Percentiles rank a stretch among this genome's conserved stretches.
These are phyloP conservation scores for Spatulosminthurus flaviceps DNA, from an alignment of 2,888 invertebrate species.

Conservation along the genomic window DNA sequence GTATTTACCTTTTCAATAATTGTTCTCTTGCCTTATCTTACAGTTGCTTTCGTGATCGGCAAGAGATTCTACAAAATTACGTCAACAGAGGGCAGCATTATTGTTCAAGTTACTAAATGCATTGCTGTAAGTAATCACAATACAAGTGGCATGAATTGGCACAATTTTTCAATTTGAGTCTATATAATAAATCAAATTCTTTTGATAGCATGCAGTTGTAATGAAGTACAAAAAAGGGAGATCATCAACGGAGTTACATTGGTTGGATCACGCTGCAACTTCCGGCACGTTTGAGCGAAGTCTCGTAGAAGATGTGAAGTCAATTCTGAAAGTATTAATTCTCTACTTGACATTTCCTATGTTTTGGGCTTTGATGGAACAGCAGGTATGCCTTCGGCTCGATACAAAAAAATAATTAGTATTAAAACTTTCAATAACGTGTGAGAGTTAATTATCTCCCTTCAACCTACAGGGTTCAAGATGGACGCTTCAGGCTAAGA, in stretches of 20 bases:
- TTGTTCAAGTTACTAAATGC: conserved; percentile 76
- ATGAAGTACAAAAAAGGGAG: conserved; percentile 36
- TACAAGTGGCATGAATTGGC: neutral
- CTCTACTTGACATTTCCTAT: conserved; percentile 79
- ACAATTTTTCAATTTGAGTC: neutral
- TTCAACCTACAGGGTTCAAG: conserved; percentile 65
- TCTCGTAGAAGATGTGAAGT: conserved; percentile 77
- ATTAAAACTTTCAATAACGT: neutral
- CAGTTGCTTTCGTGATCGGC: conserved; percentile 78
- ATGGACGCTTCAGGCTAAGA: conserved; percentile 67
- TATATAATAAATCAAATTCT: neutral
- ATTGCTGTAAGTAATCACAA: conserved; percentile 72
- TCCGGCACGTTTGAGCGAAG: conserved; percentile 72
- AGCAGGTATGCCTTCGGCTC: conserved; percentile 67
- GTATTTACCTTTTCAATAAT: too few relatives aligned
- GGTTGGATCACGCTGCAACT: conserved; percentile 76
- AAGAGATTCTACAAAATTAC: conserved; percentile 78
- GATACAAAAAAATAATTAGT: neutral
- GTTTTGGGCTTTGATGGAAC: conserved; percentile 81
- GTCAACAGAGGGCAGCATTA: conserved; percentile 75
- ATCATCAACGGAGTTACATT: conserved; percentile 69
- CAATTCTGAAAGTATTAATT: conserved; percentile 75
- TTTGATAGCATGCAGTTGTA: conserved; percentile 31
- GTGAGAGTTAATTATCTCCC: neutral
- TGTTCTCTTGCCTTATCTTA: too few relatives aligned